Evolutionary conservation across 2,888 invertebrate genomes (phyloP), one percentile per base, ranked within the genome.

Genomic region (Drosophila colorata): DNA sequence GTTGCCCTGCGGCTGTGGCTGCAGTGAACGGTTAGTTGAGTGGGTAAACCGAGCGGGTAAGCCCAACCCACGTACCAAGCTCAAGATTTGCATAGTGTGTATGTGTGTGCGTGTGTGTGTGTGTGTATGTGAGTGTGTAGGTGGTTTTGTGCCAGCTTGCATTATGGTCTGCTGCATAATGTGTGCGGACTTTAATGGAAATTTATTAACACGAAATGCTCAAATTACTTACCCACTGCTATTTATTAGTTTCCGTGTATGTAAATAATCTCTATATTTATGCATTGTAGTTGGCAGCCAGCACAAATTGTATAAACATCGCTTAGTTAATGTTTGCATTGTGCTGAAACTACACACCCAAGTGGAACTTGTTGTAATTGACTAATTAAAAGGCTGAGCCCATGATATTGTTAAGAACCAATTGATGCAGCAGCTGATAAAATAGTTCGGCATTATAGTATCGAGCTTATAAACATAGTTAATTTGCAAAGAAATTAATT

Each of bases 191-290:
- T 80, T 81, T 83, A 86, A 86, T 80, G 47, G 16, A 55, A 69
- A 77, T 72, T 83, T 77, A 83, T 83, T 60, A 83, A 72, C 55
- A 69, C 43, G 23, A 64, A 78, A 43, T 60, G 57, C 63, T 58
- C 56, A 60, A 51, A 80, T 59, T 69, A 51, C 52, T 49, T 20
- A 33, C 31, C 44, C 53, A 68, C 33, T 37, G 61, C 70, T 55
- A 69, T 81, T 84, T 60, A 68, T 64, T 47, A 46, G 48, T 43
- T 44, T 44, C 33, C 25, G 31, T n/a, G n/a, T 38, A 23, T 48
- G 58, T 47, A 69, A 60, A 43, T 74, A 59, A 23, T 37, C 51
- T 56, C 4, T 11, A 35, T 46, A 59, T 49, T 65, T 56, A 57
- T 61, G 38, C 56, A 33, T 44, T 4, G 40, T 38, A 40, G 41